Base-by-base conservation (phyloP, 2,113 vertebrate species). In the Oncorhynchus keta region DNA sequence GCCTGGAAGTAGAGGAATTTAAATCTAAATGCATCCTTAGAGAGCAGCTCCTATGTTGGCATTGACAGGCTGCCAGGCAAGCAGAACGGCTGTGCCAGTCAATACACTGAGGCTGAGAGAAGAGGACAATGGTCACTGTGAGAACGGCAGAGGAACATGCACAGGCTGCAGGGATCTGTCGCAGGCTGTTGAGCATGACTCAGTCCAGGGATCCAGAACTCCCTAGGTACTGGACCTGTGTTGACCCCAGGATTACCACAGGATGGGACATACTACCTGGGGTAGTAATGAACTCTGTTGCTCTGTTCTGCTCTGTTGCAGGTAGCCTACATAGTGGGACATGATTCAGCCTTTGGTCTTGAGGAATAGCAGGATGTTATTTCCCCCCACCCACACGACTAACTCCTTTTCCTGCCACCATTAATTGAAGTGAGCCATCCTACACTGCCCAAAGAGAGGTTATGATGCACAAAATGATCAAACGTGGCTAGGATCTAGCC, bases 21-120 rank as follows among this genome's bases (percentile, higher is more conserved):
- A 83, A 89, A 90, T 91, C 81, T 89, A 85, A 89, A 92, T 88
- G 81, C 86, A 80, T 81, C 18, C 3, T 84, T 85, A 83, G 80
- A 78, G 70, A 66, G 79, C 77, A 88, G 84, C 83, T 88, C 85
- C 85, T 78, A 82, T 59, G 79, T 78, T 87, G 86, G 86, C 86
- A 91, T 89, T 84, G 79, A 86, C 79, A 65, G 76, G 35, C 78
- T 82, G 85, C 77, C 84, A 89, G 83, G 26, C 18, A n/a, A 64
- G 16, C 24, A 64, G 61, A 8, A 64, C 4, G 3, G 14, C 12
- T 55, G 51, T 55, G 51, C 13, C 51, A 64, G 74, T 65, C 61
- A 75, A 79, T n/a, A 67, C 82, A 82, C 79, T 55, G 59, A 85
- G 79, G 80, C 76, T 83, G 66, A 68, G 65, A 32, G 45, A 64